Evolutionary conservation across 1,140 invertebrate genomes (phyloP), one percentile per base, ranked within the genome.

Genomic region (Lordiphosa clarofinis): DNA sequence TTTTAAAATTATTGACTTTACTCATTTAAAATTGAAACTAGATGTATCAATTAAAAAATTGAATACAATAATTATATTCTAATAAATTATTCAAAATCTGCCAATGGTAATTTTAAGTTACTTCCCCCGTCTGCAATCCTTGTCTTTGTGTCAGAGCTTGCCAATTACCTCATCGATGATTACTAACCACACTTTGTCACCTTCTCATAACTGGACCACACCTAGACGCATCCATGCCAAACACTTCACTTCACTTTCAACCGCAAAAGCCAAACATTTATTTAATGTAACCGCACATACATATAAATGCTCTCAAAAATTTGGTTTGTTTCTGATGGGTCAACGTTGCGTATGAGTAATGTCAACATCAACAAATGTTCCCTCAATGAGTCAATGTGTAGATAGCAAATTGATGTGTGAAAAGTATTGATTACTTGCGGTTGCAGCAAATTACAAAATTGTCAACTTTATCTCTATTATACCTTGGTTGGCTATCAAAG

Each of bases 401-500:
- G 36, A 57, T 57, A 54, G 55, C 61, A 52, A 50, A 65, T 56
- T 19, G 24, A n/a, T 48, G 46, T 48, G 46, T 15, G 46, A 49
- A 49, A 33, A 37, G 47, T 24, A 37, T 52, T 52, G 21, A 52
- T 52, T 38, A 38, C 48, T 50, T 50, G 48, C 36, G 48, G 48
- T 50, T 44, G 42, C 36, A 37, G 24, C 15, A 21, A 50, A 39
- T 36, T 37, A 33, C 47, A 37, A 11, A 49, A 21, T 35, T 49
- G 31, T 37, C 47, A 49, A 49, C 15, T n/a, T 48, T 35, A 36
- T 36, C 8, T 48, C 33, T 48, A 12, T 15, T 37, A 52, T 73
- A 84, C 78, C 78, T 84, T 84, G 79, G 53, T 84, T 84, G 61
- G 78, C 64, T 56, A 84, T 84, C 39, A 84, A 55, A 62, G 78